Base-by-base conservation (phyloP, 2,797 vertebrate genomes). In the Fratercula arctica region DNA sequence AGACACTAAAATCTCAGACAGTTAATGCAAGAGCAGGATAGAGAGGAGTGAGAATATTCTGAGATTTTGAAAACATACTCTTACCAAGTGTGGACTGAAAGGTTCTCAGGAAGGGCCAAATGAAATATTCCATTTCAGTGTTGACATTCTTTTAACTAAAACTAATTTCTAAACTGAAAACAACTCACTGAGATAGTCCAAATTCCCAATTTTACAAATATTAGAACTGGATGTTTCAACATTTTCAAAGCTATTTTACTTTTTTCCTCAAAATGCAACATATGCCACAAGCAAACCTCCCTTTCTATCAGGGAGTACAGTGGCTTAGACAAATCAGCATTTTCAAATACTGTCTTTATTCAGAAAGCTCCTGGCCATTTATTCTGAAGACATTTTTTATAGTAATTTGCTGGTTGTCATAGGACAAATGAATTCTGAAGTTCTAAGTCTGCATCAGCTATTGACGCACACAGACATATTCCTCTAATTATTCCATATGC, bases 1-100 rank as follows among this genome's bases (percentile, higher is more conserved):
- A 95, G 96, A 95, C 96, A 95, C 93, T 94, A 90, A 97, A 96
- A 95, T 96, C 94, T 93, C 85, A 94, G 91, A 95, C 95, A 87
- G 91, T 91, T 89, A 96, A 89, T 94, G 95, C 87, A 95, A 95
- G 93, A 95, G 91, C 87, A 94, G 95, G 90, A 92, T 75, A 91
- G 93, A 94, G 83, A 93, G 73, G 73, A 84, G 87, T 92, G 90
- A 95, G 80, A 93, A 96, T 91, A 93, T 96, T 96, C 76, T 79
- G 89, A 92, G 76, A 96, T 94, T 96, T 70, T 96, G 91, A 95
- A 97, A 97, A 94, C 89, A 93, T 81, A 83, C 75, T 91, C 93
- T 95, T 60, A 94, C 84, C 93, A 83, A 96, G 87, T 75, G 75
- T 75, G 75, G 87, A 94, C 95, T 94, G 91, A 94, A 89, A 91